Evolutionary conservation across 2,888 invertebrate species (phyloP).

Genomic region (Isotomurus palustris): DNA sequence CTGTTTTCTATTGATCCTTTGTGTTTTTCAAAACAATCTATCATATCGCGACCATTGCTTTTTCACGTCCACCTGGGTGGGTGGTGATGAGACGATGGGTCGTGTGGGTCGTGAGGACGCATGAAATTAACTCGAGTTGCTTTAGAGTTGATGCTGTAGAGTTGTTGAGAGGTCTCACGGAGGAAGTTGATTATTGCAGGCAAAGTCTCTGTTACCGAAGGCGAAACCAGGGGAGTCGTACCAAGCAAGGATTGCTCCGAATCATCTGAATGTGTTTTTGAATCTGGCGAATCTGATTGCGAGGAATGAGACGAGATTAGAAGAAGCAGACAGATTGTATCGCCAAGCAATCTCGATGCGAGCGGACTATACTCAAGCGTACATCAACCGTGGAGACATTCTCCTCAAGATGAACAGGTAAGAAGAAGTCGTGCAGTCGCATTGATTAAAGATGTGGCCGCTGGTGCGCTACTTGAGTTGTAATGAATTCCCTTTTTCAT

Average conservation of each 20-base stretch:
- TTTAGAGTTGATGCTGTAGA: too few species aligned
- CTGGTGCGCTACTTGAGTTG: too few species aligned
- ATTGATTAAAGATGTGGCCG: too few species aligned
- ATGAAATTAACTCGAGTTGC: too few species aligned
- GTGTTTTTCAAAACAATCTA: conserved; percentile 27
- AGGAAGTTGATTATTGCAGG: too few species aligned
- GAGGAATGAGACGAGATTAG: conserved; percentile 81
- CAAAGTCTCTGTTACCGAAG: conserved; percentile 82
- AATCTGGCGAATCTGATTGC: conserved; percentile 92
- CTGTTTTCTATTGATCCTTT: conserved; percentile 15
- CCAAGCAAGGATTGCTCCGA: conserved; percentile 91
- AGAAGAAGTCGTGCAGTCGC: too few species aligned
- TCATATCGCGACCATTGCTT: too few species aligned
- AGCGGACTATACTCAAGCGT: conserved; percentile 91
- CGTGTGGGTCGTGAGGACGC: too few species aligned
- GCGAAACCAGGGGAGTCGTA: conserved; percentile 91
- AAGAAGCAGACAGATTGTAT: conserved; percentile 90
- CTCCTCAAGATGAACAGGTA: conserved; percentile 81
- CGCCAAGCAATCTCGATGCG: conserved; percentile 96
- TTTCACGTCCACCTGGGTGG: too few species aligned
- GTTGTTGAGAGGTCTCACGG: too few species aligned
- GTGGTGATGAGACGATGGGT: too few species aligned
- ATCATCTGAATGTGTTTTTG: conserved; percentile 91
- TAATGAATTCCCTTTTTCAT: too few species aligned
- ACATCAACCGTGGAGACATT: conserved; percentile 94